Conservation (phyloP, 2,797 vertebrate genomes). For the Adrianichthys oophorus region DNA sequence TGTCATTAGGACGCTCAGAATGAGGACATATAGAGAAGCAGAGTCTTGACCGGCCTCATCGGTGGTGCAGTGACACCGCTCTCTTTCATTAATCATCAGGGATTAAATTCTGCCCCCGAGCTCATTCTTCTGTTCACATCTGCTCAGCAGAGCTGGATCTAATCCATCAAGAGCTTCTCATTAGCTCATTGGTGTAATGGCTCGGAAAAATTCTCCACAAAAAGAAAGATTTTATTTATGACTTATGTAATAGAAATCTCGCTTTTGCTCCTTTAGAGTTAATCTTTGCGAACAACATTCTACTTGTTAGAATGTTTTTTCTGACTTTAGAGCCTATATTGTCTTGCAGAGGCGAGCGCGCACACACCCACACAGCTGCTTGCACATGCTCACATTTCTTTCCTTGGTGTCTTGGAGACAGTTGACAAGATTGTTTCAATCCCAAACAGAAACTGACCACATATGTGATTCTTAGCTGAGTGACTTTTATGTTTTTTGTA, state of each 20-base stretch:
- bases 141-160: conserved; percentile 22
- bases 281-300: conserved; percentile 32
- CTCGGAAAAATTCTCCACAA: conserved; percentile 25
- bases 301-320: conserved; percentile 24
- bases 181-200: conserved; percentile 45
- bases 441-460: conserved; percentile 18
- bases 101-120: conserved; percentile 20
- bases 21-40: conserved; percentile 14
- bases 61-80: conserved; percentile 8
- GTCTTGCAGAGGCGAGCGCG: conserved; percentile 26
- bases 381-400: conserved; percentile 28
- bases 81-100: conserved; percentile 42
- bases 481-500: conserved; percentile 32
- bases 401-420: conserved; percentile 27
- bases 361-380: conserved; percentile 42
- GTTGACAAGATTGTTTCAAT: conserved; percentile 20
- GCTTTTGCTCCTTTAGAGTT: conserved; percentile 10
- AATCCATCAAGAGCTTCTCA: conserved; percentile 46
- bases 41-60: conserved; percentile 14
- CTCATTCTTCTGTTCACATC: conserved; percentile 39
- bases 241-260: conserved; percentile 11
- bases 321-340: conserved; percentile 40
- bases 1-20: not conserved
- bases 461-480: conserved; percentile 16
- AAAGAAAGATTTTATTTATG: conserved; percentile 30